Base-by-base conservation (phyloP, 1,140 invertebrate species). In the Drosophila pruinosa region DNA sequence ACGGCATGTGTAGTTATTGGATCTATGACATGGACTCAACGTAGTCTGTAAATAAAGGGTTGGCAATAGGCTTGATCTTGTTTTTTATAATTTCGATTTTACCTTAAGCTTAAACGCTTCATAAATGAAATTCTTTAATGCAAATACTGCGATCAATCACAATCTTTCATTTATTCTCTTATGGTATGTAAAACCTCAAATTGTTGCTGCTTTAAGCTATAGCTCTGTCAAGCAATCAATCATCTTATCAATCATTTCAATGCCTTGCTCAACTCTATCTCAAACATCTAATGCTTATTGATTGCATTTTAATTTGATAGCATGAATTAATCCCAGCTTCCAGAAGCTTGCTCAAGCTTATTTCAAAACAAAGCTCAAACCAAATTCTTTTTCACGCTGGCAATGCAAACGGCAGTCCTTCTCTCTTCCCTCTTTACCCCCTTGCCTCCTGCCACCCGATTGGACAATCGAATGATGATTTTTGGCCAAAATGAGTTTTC, bases 401-500 rank as follows among this genome's bases (percentile, higher is more conserved):
- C 15, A 21, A 15, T 12, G 43, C 43, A 45, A 45, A 26, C 43
- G 12, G 22, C 12, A 38, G 31, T 19, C 68, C 47, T n/a, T 26
- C 54, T 5, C 31, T 4, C n/a, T 34, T 34, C n/a, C 6, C 31
- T 12, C 0, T 6, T 34, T 4, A 3, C n/a, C 31, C 28, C 8
- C 10, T 3, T 31, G 28, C 3, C 31, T 6, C 1, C 31, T 0
- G n/a, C 10, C 10, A 12, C n/a, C 12, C 0, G 31, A 3, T 34
- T 4, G 10, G 10, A 12, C 36, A 61, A 56, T 19, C 62, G 59
- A 36, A 38, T 56, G 57, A 75, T 69, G 58, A 59, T 76, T 56
- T 67, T 67, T 45, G 26, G 28, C 38, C 82, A 64, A 86, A 86
- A 86, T 86, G 81, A 88, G 76, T 86, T 86, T 81, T 81, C 82